Evolutionary conservation across 2,888 invertebrate genomes (phyloP), one percentile per base, ranked within the genome.

Genomic region (Tiliacea aurago): DNA sequence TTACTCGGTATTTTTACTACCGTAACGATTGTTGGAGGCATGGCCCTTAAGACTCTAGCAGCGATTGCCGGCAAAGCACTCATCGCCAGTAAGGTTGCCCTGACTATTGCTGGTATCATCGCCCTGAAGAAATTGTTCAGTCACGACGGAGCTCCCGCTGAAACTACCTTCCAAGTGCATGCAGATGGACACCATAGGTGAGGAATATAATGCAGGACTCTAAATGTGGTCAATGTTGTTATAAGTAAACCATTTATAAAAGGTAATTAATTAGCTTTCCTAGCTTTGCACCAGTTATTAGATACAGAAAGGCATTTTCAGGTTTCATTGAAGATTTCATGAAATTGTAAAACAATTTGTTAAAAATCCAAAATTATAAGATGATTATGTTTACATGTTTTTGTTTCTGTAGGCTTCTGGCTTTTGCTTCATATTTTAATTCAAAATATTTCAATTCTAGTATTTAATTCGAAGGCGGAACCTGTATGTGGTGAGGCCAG

Each of bases 71-170:
- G 97, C 63, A 97, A 98, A 91, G 97, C 98, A 51, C 95, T 98
- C 80, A 97, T 98, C 79, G 97, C 98, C 84, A 97, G 97, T 91
- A 98, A 98, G 91, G 97, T 98, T 64, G 98, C 98, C 3, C 92
- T 98, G 74, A 97, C 98, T 77, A 97, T 98, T 86, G 97, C 98
- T 78, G 97, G 97, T 70, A 97, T 98, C 75, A 97, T 98, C 86
- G 97, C 97, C 37, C 93, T 98, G 85, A 98, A 97, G 95, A 98
- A 98, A 91, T 95, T 98, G 83, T 97, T 98, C 94, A 97, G 97
- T 78, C 97, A 97, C 82, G 97, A 97, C 84, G 94, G 96, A 82
- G 94, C 96, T 80, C 96, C 97, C 78, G 97, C 97, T 80, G 97
- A 97, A 90, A 96, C 97, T 62, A 97, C 97, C 83, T 97, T 97